Conservation (phyloP, 2,797 vertebrate species). For the Sebastes itinus region DNA sequence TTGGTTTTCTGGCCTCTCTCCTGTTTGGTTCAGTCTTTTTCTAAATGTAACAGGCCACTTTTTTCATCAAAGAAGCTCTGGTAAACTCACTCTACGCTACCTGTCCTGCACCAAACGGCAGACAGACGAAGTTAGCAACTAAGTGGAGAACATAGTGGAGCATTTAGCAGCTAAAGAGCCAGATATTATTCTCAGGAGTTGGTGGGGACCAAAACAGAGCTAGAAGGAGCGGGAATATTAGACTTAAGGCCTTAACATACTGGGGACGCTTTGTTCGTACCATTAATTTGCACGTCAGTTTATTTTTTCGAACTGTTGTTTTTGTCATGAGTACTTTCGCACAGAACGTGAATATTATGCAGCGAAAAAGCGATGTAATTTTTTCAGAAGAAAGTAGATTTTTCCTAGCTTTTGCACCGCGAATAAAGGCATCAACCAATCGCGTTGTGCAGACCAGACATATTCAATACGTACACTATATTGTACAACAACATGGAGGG, state of each 20-base stretch:
- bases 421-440: too few species aligned
- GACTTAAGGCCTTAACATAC: neutral
- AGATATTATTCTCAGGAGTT: neutral
- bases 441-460: too few species aligned
- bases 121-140: neutral
- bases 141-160: neutral
- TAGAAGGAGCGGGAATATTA: neutral
- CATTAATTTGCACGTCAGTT: too few species aligned
- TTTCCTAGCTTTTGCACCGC: too few species aligned
- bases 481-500: too few species aligned
- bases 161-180: neutral
- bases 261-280: fast-evolving
- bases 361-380: fast-evolving
- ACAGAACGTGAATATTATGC: too few species aligned
- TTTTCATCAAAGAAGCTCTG: neutral
- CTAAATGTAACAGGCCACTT: fast-evolving
- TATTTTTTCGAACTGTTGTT: too few species aligned
- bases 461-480: too few species aligned
- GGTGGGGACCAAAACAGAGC: neutral
- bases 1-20: neutral
- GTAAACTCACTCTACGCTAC: fast-evolving
- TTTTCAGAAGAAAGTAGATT: too few species aligned
- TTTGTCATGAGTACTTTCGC: too few species aligned
- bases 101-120: neutral
- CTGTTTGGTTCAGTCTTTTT: neutral